phyloP scores from a whole-genome alignment of 1,140 invertebrate genomes.

The Diorhabda elongata region DNA sequence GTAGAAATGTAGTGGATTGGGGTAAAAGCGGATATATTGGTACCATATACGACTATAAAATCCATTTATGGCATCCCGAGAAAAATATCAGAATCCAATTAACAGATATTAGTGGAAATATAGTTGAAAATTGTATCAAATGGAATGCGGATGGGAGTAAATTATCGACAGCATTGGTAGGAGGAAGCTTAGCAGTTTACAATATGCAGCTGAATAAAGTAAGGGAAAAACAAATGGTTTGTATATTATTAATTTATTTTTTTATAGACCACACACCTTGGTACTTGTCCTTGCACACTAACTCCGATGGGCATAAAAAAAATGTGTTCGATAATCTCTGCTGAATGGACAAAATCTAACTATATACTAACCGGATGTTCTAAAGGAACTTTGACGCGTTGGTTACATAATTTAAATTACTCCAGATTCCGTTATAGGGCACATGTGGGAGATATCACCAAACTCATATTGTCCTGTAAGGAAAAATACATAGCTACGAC shows the following conservation, averaged over 20 bases:
- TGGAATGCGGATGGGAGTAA: conserved; percentile 18
- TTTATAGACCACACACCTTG: not conserved
- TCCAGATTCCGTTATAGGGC: not conserved
- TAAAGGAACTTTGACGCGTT: conserved; percentile 9
- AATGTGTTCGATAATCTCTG: conserved; percentile 7
- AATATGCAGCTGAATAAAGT: conserved; percentile 18
- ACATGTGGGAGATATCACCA: conserved; percentile 11
- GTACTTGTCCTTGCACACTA: not conserved
- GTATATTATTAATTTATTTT: not conserved
- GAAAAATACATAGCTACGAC: conserved; percentile 13
- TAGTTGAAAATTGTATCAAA: conserved; percentile 19
- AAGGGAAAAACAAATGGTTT: not conserved
- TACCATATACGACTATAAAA: conserved; percentile 20
- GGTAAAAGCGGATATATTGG: conserved; percentile 18
- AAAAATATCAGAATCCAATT: not conserved
- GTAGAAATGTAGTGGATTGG: conserved; percentile 20
- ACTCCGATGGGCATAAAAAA: too few relatives aligned
- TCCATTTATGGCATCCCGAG: conserved; percentile 22
- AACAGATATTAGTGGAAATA: not conserved
- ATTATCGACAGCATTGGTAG: conserved; percentile 15
- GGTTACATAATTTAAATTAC: not conserved
- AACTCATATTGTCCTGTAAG: conserved; percentile 14
- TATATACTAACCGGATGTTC: conserved; percentile 20
- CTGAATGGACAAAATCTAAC: conserved; percentile 15
- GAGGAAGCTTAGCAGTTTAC: conserved; percentile 14